Evolutionary conservation across 2,888 invertebrate species (phyloP).

Genomic region (Ennomos erosarius): DNA sequence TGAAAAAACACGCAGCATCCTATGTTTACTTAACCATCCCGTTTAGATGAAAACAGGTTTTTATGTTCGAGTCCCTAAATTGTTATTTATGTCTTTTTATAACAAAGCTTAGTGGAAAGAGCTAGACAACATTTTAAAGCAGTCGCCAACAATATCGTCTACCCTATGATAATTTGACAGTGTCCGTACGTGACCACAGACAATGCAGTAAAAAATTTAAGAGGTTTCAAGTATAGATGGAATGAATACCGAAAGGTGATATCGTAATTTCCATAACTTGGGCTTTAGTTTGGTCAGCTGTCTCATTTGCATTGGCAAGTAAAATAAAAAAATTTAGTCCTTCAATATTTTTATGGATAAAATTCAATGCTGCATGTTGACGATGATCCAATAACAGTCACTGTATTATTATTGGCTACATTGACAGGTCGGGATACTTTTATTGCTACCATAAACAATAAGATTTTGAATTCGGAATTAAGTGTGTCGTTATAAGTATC

Average conservation of each 20-base stretch:
- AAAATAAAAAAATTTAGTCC: constrained; percentile 5
- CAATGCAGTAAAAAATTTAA: constrained; percentile 60
- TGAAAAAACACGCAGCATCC: constrained; percentile 82
- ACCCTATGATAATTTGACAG: constrained; percentile 45
- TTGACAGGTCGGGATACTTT: no score
- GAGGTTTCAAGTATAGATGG: constrained; percentile 40
- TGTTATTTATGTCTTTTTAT: constrained; percentile 30
- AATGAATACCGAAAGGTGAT: constrained; percentile 39
- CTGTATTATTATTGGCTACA: no score
- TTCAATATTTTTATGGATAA: no score
- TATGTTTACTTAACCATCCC: constrained; percentile 61
- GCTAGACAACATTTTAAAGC: constrained; percentile 35
- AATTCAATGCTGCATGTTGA: no score
- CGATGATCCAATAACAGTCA: no score
- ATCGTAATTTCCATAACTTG: constrained; percentile 54
- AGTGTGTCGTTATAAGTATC: no score
- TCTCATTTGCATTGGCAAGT: constrained; percentile 46
- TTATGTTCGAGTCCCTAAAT: constrained; percentile 26
- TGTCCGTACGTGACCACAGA: constrained; percentile 76
- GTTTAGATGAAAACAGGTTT: constrained; percentile 55
- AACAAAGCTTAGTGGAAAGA: constrained; percentile 25
- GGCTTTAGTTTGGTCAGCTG: constrained; percentile 62
- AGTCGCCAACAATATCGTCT: constrained; percentile 26
- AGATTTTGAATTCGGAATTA: no score
- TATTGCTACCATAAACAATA: no score